Evolutionary conservation across 2,888 invertebrate species (phyloP).

Genomic region (Agonopterix arenella): DNA sequence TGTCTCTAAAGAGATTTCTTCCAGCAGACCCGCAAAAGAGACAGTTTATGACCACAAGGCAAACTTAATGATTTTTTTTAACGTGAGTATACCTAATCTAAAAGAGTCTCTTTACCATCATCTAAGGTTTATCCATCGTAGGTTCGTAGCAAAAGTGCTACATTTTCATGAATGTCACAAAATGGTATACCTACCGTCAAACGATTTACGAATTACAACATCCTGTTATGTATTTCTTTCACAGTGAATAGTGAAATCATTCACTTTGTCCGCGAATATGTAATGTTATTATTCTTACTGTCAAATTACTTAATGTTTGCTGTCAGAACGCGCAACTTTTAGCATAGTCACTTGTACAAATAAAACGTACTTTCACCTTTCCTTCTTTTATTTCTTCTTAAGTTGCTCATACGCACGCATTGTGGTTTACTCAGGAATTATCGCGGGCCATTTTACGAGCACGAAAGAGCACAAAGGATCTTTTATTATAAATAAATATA

Average conservation of each 20-base stretch:
- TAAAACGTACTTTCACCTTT: slow-evolving; percentile 59
- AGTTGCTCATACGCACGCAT: slow-evolving; percentile 15
- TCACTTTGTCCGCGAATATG: slow-evolving; percentile 42
- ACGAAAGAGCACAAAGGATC: neutral
- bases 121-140: too few species aligned
- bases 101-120: too few species aligned
- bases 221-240: neutral
- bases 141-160: too few species aligned
- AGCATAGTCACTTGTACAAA: slow-evolving; percentile 47
- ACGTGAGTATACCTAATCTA: too few species aligned
- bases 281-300: slow-evolving; percentile 40
- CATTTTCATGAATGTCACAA: too few species aligned
- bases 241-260: slow-evolving; percentile 46
- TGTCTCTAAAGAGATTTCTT: too few species aligned
- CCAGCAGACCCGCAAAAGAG: too few species aligned
- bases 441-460: slow-evolving; percentile 20
- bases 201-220: too few species aligned
- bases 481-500: slow-evolving; percentile 2
- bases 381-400: slow-evolving; percentile 24
- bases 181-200: too few species aligned
- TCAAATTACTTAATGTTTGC: slow-evolving; percentile 63
- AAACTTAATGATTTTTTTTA: too few species aligned
- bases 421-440: slow-evolving; percentile 38
- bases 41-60: too few species aligned
- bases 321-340: slow-evolving; percentile 50